A percentile compares a stretch with the other conserved stretches of the same genome.
Evolutionary conservation across 2,797 vertebrate species (phyloP).

Genomic region (Amphiprion clarkii): DNA sequence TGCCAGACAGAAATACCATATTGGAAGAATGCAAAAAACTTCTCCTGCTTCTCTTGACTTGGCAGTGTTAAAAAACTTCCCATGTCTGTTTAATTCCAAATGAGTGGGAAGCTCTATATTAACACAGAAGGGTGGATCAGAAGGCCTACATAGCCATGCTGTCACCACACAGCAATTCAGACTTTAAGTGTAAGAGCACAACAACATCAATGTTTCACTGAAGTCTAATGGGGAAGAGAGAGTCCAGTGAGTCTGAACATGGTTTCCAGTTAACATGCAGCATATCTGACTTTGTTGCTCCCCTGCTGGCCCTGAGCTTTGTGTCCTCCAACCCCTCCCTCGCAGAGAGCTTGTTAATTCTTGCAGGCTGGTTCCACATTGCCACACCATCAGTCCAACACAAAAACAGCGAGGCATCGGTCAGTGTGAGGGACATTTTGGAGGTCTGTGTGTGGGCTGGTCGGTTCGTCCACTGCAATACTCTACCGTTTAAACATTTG

Average conservation of each 20-base stretch:
- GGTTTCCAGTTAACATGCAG: constrained; percentile 38
- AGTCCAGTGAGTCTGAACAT: constrained; percentile 45
- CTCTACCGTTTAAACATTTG: constrained; percentile 33
- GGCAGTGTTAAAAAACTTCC: constrained; percentile 50
- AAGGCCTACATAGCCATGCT: constrained; percentile 50
- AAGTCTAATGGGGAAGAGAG: constrained; percentile 19
- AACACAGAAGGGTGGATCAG: constrained; percentile 64
- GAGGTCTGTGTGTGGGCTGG: constrained; percentile 71
- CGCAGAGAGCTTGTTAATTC: constrained; percentile 74
- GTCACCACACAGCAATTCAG: constrained; percentile 56
- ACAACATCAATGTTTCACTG: constrained; percentile 44
- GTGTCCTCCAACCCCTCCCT: constrained; percentile 55
- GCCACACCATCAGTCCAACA: constrained; percentile 74
- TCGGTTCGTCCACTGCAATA: constrained; percentile 45
- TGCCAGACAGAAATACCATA: constrained; percentile 72
- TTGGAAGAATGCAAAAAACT: constrained; percentile 57
- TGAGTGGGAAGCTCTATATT: constrained; percentile 56
- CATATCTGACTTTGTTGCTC: constrained; percentile 47
- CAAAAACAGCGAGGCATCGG: constrained; percentile 72
- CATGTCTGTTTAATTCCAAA: constrained; percentile 56
- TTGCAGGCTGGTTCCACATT: constrained; percentile 78
- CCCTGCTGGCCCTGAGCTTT: constrained; percentile 56
- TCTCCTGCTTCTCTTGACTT: constrained; percentile 53
- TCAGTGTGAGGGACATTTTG: constrained; percentile 56
- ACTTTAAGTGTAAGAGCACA: constrained; percentile 46